phyloP scores from a whole-genome alignment of 2,888 invertebrate species.

The Eutolmus rufibarbis region DNA sequence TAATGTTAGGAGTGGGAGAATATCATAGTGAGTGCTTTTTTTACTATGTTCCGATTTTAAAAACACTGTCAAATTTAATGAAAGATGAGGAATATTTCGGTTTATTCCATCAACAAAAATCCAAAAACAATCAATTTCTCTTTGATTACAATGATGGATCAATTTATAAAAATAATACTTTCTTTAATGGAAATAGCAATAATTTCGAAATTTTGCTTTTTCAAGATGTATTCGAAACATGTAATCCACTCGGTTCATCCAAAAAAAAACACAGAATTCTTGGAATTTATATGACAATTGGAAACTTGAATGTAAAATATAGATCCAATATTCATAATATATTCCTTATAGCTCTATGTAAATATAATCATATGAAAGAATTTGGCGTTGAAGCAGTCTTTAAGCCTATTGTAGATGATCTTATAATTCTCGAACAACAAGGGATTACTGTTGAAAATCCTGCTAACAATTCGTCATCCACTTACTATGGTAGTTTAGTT shows the following conservation, averaged over 20 bases:
- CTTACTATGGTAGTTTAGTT: background rate
- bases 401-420: background rate
- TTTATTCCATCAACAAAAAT: background rate
- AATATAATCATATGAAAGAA: background rate
- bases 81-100: no score
- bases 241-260: background rate
- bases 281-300: background rate
- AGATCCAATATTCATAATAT: background rate
- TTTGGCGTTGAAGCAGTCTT: background rate
- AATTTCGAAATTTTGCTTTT: background rate
- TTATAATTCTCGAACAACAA: background rate
- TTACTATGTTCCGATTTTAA: constrained; percentile 7
- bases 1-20: no score
- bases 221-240: constrained; percentile 5
- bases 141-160: background rate
- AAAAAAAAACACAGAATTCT: background rate
- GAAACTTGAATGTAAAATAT: background rate
- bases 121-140: background rate
- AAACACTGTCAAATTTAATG: background rate
- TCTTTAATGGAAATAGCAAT: background rate
- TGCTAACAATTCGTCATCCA: background rate
- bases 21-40: background rate
- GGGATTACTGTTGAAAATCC: background rate
- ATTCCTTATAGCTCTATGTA: background rate
- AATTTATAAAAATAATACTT: background rate